A percentile compares a stretch with the other conserved stretches of the same genome.
Evolutionary conservation across 1,140 invertebrate genomes (phyloP).

Genomic region (Euwallacea similis): DNA sequence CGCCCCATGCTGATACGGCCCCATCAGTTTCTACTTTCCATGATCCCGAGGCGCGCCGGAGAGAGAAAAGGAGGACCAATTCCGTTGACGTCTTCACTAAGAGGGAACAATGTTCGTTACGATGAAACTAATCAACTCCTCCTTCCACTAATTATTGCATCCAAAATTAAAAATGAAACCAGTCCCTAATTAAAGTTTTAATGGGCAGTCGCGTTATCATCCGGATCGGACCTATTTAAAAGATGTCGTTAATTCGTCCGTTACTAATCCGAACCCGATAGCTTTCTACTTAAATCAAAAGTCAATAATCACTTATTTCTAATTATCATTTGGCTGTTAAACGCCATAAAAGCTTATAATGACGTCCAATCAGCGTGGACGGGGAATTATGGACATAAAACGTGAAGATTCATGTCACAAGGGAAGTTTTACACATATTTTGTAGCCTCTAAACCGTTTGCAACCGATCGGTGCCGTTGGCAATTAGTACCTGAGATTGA

Average conservation of each 20-base stretch:
- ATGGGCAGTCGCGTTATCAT: neutral
- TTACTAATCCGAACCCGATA: neutral
- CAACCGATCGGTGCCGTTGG: neutral
- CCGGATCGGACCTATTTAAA: conserved; percentile 2
- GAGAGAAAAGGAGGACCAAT: too few species aligned
- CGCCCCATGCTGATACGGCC: too few species aligned
- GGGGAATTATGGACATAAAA: neutral
- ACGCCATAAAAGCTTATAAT: conserved; percentile 7
- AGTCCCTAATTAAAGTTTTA: conserved; percentile 3
- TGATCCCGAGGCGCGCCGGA: too few species aligned
- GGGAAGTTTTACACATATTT: conserved; percentile 4
- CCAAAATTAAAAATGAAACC: neutral
- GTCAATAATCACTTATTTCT: conserved; percentile 13
- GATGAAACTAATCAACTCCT: too few species aligned
- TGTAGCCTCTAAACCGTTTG: neutral
- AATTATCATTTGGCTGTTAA: conserved; percentile 2
- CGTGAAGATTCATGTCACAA: neutral
- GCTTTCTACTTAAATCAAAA: conserved; percentile 13
- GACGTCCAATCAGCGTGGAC: neutral
- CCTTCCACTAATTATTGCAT: too few species aligned
- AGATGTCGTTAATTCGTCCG: conserved; percentile 1
- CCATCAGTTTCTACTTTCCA: too few species aligned
- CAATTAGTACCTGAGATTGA: neutral
- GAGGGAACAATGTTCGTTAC: too few species aligned
- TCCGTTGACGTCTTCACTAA: too few species aligned